Conservation (phyloP, 2,113 vertebrate species). For the Butastur rufipennis region DNA sequence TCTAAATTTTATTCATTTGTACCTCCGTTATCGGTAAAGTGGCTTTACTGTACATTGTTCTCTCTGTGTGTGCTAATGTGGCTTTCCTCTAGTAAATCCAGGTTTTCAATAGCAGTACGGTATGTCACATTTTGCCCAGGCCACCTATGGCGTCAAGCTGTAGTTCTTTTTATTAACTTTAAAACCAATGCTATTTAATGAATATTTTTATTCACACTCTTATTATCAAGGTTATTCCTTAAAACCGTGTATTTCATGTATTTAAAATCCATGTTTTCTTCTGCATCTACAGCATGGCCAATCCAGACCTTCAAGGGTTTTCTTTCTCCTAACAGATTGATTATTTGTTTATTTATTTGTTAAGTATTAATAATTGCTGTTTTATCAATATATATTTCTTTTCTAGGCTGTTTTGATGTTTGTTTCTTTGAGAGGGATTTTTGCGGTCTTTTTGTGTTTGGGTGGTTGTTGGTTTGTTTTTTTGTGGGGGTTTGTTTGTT, state of each 20-base stretch:
- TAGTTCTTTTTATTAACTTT: not conserved
- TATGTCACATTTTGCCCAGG: not conserved
- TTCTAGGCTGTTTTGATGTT: not conserved
- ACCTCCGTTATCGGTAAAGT: not conserved
- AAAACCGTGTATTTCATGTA: not conserved
- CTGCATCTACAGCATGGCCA: not conserved
- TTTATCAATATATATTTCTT: not conserved
- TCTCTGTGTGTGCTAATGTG: not conserved
- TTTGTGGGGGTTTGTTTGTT: not conserved
- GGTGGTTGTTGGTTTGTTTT: not conserved
- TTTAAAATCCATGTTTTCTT: not conserved
- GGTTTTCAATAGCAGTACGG: not conserved
- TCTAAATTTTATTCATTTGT: not conserved
- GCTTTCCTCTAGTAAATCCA: not conserved
- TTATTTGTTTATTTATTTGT: not conserved
- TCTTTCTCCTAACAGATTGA: not conserved
- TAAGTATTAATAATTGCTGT: not conserved
- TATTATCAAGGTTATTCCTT: not conserved
- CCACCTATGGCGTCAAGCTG: not conserved
- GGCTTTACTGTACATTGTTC: not conserved
- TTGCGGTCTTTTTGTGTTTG: not conserved
- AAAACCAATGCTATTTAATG: not conserved
- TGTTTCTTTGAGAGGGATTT: accelerated
- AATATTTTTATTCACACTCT: not conserved
- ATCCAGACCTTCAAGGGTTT: not conserved